phyloP scores from a whole-genome alignment of 2,797 vertebrate species.

The Cichlasoma orientale region DNA sequence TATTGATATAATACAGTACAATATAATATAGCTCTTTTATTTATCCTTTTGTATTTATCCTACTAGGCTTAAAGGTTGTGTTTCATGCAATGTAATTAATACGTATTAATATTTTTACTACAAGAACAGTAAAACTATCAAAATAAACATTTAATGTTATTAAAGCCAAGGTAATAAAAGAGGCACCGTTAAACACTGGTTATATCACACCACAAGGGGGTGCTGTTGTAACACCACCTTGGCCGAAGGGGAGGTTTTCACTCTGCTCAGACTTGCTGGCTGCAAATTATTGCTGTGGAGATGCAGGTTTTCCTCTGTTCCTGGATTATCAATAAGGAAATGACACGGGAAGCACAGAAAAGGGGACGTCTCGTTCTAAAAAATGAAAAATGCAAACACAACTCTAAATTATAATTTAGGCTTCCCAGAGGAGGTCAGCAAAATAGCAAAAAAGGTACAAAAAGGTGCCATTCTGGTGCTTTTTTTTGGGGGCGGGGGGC shows the following conservation, averaged over 20 bases:
- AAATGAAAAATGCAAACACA: not conserved
- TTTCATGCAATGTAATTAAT: not conserved
- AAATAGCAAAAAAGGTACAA: not conserved
- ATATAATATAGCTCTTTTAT: not conserved
- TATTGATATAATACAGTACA: too few species aligned
- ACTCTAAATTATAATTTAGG: not conserved
- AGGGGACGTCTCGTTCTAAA: not conserved
- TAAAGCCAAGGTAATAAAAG: not conserved
- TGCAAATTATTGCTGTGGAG: not conserved
- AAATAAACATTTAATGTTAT: not conserved
- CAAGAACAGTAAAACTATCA: not conserved
- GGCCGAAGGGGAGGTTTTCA: not conserved
- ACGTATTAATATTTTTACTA: not conserved
- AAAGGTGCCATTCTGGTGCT: not conserved
- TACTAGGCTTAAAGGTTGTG: not conserved
- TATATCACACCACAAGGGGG: slow-evolving; percentile 59
- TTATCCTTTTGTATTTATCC: too few species aligned
- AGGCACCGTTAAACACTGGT: not conserved
- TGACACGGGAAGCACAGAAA: not conserved
- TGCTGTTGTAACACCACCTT: slow-evolving; percentile 63
- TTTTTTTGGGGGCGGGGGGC: too few species aligned
- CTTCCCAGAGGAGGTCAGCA: not conserved
- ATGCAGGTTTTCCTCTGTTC: slow-evolving; percentile 5
- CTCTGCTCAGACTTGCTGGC: not conserved
- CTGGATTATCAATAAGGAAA: not conserved